These are phyloP conservation scores for Papilio dardanus DNA, from an alignment of 1,140 invertebrate species.

Conservation along the genomic window DNA sequence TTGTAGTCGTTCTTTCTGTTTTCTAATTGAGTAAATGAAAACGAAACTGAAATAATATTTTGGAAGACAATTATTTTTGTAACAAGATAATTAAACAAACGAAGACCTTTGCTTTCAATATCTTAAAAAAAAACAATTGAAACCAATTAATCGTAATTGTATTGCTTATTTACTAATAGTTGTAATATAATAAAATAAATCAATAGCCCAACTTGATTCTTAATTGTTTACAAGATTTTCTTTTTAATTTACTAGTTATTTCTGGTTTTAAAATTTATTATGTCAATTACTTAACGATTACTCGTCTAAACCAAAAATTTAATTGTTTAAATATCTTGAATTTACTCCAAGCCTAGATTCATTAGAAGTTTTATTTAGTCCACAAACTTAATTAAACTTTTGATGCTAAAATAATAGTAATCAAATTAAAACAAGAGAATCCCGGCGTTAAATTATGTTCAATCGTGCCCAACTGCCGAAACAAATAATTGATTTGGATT, in stretches of 20 bases:
- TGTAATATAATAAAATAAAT: too few species aligned
- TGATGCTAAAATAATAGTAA: slow-evolving; percentile 10
- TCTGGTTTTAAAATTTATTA: too few species aligned
- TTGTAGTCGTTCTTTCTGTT: background rate
- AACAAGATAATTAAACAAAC: background rate
- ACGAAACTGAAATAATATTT: background rate
- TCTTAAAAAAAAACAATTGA: too few species aligned
- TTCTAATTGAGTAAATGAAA: background rate
- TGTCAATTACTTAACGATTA: too few species aligned
- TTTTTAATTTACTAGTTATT: too few species aligned
- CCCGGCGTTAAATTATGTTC: background rate
- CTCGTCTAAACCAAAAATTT: too few species aligned
- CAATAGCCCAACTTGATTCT: too few species aligned
- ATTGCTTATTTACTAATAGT: too few species aligned
- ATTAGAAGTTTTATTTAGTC: background rate
- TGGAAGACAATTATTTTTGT: background rate
- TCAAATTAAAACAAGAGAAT: background rate
- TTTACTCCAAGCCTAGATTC: background rate
- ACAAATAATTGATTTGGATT: too few species aligned
- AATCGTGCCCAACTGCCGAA: too few species aligned
- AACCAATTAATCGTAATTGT: too few species aligned
- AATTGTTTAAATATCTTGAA: background rate
- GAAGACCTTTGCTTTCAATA: background rate
- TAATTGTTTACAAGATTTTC: too few species aligned
- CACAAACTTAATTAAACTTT: slow-evolving; percentile 11